Evolutionary conservation across 2,888 invertebrate genomes (phyloP).

Genomic region (Acleris holmiana): DNA sequence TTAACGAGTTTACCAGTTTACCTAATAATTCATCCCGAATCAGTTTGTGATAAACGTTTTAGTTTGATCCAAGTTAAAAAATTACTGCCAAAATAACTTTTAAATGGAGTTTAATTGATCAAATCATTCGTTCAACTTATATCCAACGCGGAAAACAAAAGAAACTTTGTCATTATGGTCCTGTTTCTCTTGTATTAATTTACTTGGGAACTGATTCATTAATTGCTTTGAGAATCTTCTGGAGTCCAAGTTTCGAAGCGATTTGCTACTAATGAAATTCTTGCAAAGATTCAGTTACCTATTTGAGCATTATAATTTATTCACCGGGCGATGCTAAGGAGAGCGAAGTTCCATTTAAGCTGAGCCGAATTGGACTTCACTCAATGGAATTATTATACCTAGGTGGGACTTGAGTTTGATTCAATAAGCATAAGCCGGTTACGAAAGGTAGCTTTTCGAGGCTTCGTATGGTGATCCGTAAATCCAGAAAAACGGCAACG

Average conservation of each 20-base stretch:
- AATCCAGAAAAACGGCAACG: conserved; percentile 52
- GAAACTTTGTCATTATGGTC: conserved; percentile 36
- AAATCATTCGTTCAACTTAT: conserved; percentile 21
- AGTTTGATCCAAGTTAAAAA: neutral
- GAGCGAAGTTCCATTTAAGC: conserved; percentile 31
- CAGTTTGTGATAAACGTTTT: neutral
- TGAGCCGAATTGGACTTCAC: conserved; percentile 23
- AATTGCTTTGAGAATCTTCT: conserved; percentile 37
- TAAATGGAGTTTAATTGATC: neutral
- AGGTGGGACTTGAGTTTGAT: conserved; percentile 20
- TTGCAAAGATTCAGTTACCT: conserved; percentile 27
- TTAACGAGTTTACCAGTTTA: too few species aligned
- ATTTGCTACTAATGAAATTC: conserved; percentile 35
- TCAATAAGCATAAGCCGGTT: conserved; percentile 39
- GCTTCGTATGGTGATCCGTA: conserved; percentile 36
- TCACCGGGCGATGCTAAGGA: conserved; percentile 19
- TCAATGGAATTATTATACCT: conserved; percentile 31
- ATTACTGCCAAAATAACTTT: neutral
- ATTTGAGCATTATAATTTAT: conserved; percentile 32
- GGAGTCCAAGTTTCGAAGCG: conserved; percentile 31
- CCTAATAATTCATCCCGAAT: neutral
- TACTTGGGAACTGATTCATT: conserved; percentile 37
- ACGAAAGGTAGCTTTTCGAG: conserved; percentile 40
- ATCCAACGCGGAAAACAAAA: conserved; percentile 29
- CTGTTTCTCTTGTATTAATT: conserved; percentile 32